Evolutionary conservation across 2,888 invertebrate species (phyloP).

Genomic region (Carpatolechia fugitivella): DNA sequence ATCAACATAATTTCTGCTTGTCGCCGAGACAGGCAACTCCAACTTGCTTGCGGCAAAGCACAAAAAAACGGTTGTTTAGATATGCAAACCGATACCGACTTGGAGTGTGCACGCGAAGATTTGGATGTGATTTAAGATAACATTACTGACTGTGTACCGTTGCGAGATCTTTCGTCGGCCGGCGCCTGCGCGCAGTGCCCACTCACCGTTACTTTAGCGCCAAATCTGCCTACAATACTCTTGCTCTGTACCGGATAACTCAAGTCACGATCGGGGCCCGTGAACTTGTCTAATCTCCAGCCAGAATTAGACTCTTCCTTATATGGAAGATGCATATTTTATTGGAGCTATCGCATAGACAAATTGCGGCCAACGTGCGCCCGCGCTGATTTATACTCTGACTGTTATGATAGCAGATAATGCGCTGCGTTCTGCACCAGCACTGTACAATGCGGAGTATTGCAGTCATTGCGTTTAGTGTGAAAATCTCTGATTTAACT

Average conservation of each 20-base stretch:
- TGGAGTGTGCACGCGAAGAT: conserved; percentile 39
- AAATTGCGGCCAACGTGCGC: conserved; percentile 37
- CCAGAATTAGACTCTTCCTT: conserved; percentile 66
- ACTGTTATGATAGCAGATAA: conserved; percentile 18
- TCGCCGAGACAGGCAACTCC: not conserved
- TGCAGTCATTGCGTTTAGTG: too few relatives aligned
- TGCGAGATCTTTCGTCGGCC: conserved; percentile 57
- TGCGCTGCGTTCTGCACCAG: conserved; percentile 4
- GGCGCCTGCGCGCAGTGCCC: conserved; percentile 37
- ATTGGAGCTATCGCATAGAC: conserved; percentile 38
- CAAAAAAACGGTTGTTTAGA: not conserved
- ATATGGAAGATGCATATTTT: conserved; percentile 59
- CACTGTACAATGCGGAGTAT: not conserved
- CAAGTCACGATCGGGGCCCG: conserved; percentile 67
- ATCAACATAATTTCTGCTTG: too few relatives aligned
- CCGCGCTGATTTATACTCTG: conserved; percentile 40
- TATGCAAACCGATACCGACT: conserved; percentile 15
- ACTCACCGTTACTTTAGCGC: conserved; percentile 66
- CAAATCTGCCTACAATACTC: conserved; percentile 74
- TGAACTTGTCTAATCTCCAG: conserved; percentile 53
- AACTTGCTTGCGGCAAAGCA: not conserved
- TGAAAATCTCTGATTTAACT: too few relatives aligned
- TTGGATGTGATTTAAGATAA: conserved; percentile 62
- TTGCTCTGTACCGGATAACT: conserved; percentile 68
- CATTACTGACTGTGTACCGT: conserved; percentile 61